A percentile compares a stretch with the other conserved stretches of the same genome.
Conservation (phyloP, 2,113 vertebrate genomes). For the Salvelinus fontinalis region DNA sequence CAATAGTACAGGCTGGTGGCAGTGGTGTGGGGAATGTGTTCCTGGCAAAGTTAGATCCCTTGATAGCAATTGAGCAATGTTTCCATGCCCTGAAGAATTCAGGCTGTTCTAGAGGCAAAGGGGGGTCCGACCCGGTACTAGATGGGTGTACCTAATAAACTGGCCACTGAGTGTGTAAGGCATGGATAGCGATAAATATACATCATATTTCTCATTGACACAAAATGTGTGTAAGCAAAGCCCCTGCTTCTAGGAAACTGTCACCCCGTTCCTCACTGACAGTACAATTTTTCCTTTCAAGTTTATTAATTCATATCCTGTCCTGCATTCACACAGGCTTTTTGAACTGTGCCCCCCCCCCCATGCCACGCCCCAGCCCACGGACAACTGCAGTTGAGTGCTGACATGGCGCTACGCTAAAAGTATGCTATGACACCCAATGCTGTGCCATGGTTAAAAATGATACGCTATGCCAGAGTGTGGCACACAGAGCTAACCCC, state of each 20-base stretch:
- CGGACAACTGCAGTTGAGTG: background rate
- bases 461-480: background rate
- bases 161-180: too few relatives aligned
- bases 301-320: conserved; percentile 5
- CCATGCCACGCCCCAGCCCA: background rate
- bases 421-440: conserved; percentile 2
- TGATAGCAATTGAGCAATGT: too few relatives aligned
- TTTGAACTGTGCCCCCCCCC: too few relatives aligned
- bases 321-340: background rate
- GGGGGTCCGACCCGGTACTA: too few relatives aligned
- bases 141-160: too few relatives aligned
- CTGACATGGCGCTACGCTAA: background rate
- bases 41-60: too few relatives aligned
- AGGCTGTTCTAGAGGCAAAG: too few relatives aligned
- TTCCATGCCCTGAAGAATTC: too few relatives aligned
- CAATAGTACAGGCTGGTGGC: too few relatives aligned
- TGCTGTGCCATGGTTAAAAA: background rate
- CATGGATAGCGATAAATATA: conserved; percentile 4
- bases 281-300: conserved; percentile 6
- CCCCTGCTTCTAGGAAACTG: background rate
- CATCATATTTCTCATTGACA: too few relatives aligned
- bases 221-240: background rate
- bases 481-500: background rate
- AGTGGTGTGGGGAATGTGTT: too few relatives aligned
- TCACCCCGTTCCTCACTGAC: background rate